Base-by-base conservation (phyloP, 2,113 vertebrate species). In the Mola mola region DNA sequence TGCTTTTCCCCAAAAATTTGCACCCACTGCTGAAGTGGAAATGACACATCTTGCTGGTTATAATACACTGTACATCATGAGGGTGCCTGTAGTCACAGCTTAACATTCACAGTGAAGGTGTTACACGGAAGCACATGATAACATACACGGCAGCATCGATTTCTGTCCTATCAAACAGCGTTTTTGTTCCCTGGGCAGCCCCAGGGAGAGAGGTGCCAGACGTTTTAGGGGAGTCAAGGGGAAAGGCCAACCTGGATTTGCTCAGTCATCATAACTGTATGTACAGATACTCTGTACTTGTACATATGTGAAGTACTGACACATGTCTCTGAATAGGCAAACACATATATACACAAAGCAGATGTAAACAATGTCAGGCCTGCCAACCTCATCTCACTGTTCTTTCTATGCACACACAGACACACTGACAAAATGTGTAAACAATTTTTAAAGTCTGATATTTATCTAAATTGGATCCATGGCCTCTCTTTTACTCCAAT, bases 391-490 rank as follows among this genome's bases (percentile, higher is more conserved):
- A 20, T 46, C 38, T 5, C 10, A 13, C 9, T 52, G 28, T 44
- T 8, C 22, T 6, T 34, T 12, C 33, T 4, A 34, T 9, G 10
- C 36, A 6, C 50, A 42, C 29, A 8, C 10, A 49, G 15, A 6
- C 31, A 16, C 19, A 25, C 25, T 22, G 37, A 36, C 26, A 48
- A 34, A 34, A 34, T 34, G 33, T 13, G 12, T 36, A 16, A 40
- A 68, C 26, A 25, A 31, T 48, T 15, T 28, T 12, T 51, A 26
- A 60, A 50, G 49, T 22, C 38, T 56, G 36, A 46, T 55, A 44
- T 68, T 53, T 44, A 76, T 69, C 63, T 67, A 50, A 60, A 76
- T 70, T 72, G 21, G 10, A 62, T 70, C 34, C 5, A 21, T 42
- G 15, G 15, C 17, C 19, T 15, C 33, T 34, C 15, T 20, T 22